Percentiles rank a stretch among this genome's conserved stretches.
Conservation (phyloP, 1,140 invertebrate species). For the Meteorus sp. region DNA sequence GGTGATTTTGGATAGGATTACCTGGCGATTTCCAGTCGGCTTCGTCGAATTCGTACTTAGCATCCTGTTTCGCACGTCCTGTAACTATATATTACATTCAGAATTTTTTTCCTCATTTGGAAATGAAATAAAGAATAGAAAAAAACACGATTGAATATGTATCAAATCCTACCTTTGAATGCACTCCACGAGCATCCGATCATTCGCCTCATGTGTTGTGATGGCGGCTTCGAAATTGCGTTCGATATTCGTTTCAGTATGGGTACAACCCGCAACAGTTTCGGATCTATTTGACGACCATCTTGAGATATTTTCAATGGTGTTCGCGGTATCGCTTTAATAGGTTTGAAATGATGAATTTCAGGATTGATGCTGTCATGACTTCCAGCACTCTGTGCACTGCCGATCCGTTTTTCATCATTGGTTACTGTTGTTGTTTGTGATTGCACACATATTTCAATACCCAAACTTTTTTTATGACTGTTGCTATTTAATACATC, state of each 20-base stretch:
- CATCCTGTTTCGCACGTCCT: constrained; percentile 39
- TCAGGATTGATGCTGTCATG: constrained; percentile 64
- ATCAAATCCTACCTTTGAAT: constrained; percentile 47
- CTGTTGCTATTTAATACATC: constrained; percentile 59
- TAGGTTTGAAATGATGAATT: constrained; percentile 65
- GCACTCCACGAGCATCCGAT: constrained; percentile 56
- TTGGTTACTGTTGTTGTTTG: constrained; percentile 37
- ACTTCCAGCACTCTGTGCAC: constrained; percentile 56
- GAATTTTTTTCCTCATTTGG: background rate
- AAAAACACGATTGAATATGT: constrained; percentile 1
- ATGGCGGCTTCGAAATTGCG: constrained; percentile 44
- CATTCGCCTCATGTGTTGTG: constrained; percentile 42
- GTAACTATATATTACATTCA: constrained; percentile 12
- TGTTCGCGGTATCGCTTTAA: constrained; percentile 60
- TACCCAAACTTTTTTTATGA: constrained; percentile 51
- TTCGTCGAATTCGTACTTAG: background rate
- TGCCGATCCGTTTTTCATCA: constrained; percentile 48
- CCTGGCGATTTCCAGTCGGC: background rate
- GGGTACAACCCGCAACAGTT: constrained; percentile 51
- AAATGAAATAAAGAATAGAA: background rate
- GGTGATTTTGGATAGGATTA: constrained; percentile 16
- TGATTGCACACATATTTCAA: constrained; percentile 52
- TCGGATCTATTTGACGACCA: constrained; percentile 53
- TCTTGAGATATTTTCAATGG: constrained; percentile 48
- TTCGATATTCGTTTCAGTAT: constrained; percentile 44